Evolutionary conservation across 1,140 invertebrate species (phyloP), one percentile per base, ranked within the genome.

Genomic region (Megathymus violae): DNA sequence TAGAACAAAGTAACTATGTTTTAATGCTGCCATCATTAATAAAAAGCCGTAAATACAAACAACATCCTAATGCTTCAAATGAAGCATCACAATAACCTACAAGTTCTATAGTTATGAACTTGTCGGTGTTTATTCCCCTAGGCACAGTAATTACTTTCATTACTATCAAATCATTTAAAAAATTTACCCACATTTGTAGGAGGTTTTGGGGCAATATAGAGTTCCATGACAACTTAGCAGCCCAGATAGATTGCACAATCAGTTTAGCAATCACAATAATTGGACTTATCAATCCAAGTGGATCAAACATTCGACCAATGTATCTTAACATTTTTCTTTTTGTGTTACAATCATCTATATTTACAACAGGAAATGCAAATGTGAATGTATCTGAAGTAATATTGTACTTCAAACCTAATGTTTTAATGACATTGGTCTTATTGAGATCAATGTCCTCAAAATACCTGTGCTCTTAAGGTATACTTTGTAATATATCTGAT

Each of bases 281-380:
- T 25, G 59, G 65, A 15, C 44, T 40, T 6, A 62, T 51, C 5
- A 62, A 22, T 6, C 59, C 64, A 9, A 66, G 46, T 9, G 64
- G 64, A 54, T 66, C 64, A 43, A 61, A 66, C 17, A 67, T 67
- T 19, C 47, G 52, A 2, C 64, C 44, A 40, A 61, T 67, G 17
- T 22, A 67, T 10, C 64, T 67, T n/a, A 67, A 36, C 4, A 67
- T 25, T 17, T 44, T 67, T 62, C 64, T 56, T 48, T 67, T 61
- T 41, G 50, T 67, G 9, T 67, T 31, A 31, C 27, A 31, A 31
- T 31, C 27, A 31, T 3, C 27, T 9, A 31, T 31, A 31, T 9
- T 31, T 7, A 31, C 27, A 31, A 7, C 7, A 34, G 47, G 47
- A n/a, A 11, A 14, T 19, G 25, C 1, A 34, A 50, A 34, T 3